These are phyloP conservation scores for Salpingus planirostris DNA, from an alignment of 2,888 invertebrate genomes.

Conservation along the genomic window DNA sequence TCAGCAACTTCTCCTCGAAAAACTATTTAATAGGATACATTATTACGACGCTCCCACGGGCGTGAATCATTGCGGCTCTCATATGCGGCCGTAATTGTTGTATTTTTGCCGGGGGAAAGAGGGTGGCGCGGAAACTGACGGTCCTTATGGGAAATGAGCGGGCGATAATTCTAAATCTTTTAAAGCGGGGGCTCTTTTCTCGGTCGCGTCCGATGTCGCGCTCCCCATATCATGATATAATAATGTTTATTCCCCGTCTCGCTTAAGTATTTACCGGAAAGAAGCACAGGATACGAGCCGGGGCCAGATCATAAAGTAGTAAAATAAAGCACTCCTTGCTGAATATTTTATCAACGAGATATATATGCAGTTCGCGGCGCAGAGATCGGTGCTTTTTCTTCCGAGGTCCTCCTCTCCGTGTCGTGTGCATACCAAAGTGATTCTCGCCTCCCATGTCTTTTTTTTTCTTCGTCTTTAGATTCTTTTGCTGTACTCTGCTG, in stretches of 20 bases:
- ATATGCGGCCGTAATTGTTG: too few species aligned
- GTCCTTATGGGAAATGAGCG: background rate
- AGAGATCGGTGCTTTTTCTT: constrained; percentile 18
- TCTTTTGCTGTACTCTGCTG: too few species aligned
- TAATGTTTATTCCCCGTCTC: constrained; percentile 27
- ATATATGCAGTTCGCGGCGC: constrained; percentile 22
- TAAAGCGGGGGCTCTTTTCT: constrained; percentile 1
- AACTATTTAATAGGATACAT: too few species aligned
- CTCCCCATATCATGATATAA: constrained; percentile 25
- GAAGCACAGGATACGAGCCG: constrained; percentile 24
- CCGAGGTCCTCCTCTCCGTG: constrained; percentile 17
- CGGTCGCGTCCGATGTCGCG: constrained; percentile 5
- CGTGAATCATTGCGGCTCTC: too few species aligned
- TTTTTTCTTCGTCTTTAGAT: too few species aligned
- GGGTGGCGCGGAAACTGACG: too few species aligned
- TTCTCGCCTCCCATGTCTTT: background rate
- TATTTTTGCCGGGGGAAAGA: too few species aligned
- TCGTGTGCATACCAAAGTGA: constrained; percentile 19
- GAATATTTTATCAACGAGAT: constrained; percentile 35
- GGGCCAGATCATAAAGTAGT: constrained; percentile 30
- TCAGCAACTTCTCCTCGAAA: too few species aligned
- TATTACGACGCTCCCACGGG: too few species aligned
- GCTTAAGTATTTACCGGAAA: constrained; percentile 30
- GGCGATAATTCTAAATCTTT: constrained; percentile 13
- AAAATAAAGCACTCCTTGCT: constrained; percentile 29